Evolutionary conservation across 2,888 invertebrate species (phyloP).

Genomic region (Hyalella azteca): DNA sequence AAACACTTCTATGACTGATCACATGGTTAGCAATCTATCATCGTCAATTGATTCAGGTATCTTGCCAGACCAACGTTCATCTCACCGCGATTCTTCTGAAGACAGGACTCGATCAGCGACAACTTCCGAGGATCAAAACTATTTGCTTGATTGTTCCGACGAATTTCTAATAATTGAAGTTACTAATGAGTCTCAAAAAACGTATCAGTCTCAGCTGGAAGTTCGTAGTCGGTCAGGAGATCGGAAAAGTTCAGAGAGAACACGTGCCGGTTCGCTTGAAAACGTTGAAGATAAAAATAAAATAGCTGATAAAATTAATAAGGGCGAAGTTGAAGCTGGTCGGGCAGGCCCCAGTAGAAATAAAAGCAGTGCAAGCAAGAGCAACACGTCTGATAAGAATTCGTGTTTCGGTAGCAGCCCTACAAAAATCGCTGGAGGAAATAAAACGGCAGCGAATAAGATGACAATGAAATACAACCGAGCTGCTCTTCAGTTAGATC

Average conservation of each 20-base stretch:
- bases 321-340: not conserved
- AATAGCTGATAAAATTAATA: not conserved
- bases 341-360: not conserved
- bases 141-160: not conserved
- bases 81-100: not conserved
- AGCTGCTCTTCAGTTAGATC: constrained; percentile 45
- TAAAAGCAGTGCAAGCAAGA: not conserved
- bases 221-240: not conserved
- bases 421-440: not conserved
- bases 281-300: not conserved
- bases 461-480: constrained; percentile 35
- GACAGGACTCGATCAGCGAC: not conserved
- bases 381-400: not conserved
- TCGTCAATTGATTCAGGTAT: constrained; percentile 34
- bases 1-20: not conserved
- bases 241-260: too few species aligned
- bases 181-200: not conserved
- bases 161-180: constrained; percentile 6
- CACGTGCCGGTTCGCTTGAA: too few species aligned
- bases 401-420: not conserved
- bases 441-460: not conserved
- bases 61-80: constrained; percentile 19
- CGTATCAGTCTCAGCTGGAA: not conserved
- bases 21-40: not conserved
- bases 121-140: not conserved